These are phyloP conservation scores for Orthosia gracilis DNA, from an alignment of 2,888 invertebrate genomes.

Conservation along the genomic window DNA sequence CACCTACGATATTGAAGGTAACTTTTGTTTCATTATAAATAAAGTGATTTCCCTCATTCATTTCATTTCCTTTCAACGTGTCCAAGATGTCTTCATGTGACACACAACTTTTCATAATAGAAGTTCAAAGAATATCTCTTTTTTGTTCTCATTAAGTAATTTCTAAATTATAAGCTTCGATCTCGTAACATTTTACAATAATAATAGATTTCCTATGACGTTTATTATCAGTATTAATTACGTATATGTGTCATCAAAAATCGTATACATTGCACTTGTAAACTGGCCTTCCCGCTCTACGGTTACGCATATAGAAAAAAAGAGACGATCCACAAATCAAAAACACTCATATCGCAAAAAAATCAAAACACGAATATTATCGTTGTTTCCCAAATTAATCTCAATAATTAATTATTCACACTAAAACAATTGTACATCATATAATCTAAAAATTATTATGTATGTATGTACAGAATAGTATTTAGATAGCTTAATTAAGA, in stretches of 20 bases:
- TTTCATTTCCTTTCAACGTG: conserved; percentile 71
- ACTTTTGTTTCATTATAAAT: conserved; percentile 87
- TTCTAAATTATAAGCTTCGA: conserved; percentile 85
- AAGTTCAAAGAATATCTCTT: conserved; percentile 83
- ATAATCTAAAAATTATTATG: conserved; percentile 88
- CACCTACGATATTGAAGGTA: conserved; percentile 87
- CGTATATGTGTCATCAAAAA: conserved; percentile 91
- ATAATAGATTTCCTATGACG: conserved; percentile 87
- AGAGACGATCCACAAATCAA: conserved; percentile 82
- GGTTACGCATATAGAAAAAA: conserved; percentile 75
- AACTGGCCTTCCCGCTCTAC: conserved; percentile 89
- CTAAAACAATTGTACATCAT: conserved; percentile 91
- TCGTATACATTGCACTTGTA: conserved; percentile 92
- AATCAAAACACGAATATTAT: conserved; percentile 76
- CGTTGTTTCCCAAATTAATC: conserved; percentile 86
- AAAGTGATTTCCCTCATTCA: conserved; percentile 76
- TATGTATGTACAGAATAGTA: conserved; percentile 90
- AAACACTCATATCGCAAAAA: conserved; percentile 81
- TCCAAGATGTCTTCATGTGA: conserved; percentile 79
- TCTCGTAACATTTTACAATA: conserved; percentile 88
- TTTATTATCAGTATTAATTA: conserved; percentile 89
- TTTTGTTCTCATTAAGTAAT: conserved; percentile 76
- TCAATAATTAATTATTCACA: conserved; percentile 89
- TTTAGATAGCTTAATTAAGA: conserved; percentile 89
- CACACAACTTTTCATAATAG: conserved; percentile 79